Evolutionary conservation across 2,113 vertebrate species (phyloP), one percentile per base, ranked within the genome.

Genomic region (Acrocephalus kingi): DNA sequence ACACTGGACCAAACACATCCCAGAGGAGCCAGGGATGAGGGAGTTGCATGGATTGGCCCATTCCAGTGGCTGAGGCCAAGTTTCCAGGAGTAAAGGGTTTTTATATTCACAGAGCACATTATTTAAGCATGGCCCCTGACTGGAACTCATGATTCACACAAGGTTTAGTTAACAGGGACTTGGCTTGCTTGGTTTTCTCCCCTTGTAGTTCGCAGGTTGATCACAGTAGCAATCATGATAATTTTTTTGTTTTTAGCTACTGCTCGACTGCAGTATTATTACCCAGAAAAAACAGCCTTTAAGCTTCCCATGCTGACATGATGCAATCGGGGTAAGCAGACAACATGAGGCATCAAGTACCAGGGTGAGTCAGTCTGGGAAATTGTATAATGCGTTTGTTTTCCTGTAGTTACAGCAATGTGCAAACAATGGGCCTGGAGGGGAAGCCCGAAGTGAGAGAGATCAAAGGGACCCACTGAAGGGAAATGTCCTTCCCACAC

Each of bases 361-460:
- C 59, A 45, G 88, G 81, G 46, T 96, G 97, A 97, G 94, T 94
- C 95, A 97, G 96, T n/a, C 87, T 69, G 96, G 95, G 95, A 95
- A 96, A 94, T 89, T 95, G 92, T 96, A 94, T 91, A 88, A 93
- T 74, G 62, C 39, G 0, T 90, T 81, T 80, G 46, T 97, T 94
- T 96, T 96, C 97, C 97, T 98, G 97, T 96, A 97, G 95, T 90
- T 94, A 61, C 91, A 93, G 86, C 92, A 90, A 97, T 93, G 51
- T 31, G 87, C 90, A 95, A 89, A 94, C 97, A 90, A 85, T 90
- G 54, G 93, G 92, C 92, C 96, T 88, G 66, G 52, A 86, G 97
- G 96, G 97, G 95, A 96, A 96, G 96, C 93, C 96, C 1, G 1
- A 90, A 94, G 80, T 68, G 54, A 93, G 56, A 74, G 76, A 93